Evolutionary conservation across 2,797 vertebrate genomes (phyloP).

Genomic region (Sebastolobus alascanus): DNA sequence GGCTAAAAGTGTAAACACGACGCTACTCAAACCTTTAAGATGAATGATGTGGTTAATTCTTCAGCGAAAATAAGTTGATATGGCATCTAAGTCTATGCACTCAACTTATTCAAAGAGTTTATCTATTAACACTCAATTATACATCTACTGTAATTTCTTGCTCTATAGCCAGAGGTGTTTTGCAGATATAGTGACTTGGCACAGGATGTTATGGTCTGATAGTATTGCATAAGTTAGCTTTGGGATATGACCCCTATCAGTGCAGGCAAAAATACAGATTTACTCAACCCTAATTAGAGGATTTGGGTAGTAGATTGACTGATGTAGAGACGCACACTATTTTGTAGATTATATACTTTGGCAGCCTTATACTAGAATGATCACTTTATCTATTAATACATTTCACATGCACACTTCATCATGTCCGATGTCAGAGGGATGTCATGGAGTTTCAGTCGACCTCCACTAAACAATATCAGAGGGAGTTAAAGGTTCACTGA

Average conservation of each 20-base stretch:
- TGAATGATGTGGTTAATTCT: background rate
- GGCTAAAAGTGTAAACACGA: background rate
- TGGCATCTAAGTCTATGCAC: background rate
- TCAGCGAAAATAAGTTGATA: background rate
- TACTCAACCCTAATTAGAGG: conserved; percentile 13
- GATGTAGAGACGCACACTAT: background rate
- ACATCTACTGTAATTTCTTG: background rate
- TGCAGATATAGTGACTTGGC: conserved; percentile 4
- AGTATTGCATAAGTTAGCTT: conserved; percentile 4
- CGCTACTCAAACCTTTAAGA: background rate
- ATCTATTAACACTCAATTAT: background rate
- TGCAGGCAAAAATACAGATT: conserved; percentile 3
- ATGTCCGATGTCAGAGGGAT: background rate
- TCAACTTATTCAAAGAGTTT: background rate
- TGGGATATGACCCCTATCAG: background rate
- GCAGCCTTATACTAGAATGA: background rate
- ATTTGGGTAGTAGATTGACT: conserved; percentile 15
- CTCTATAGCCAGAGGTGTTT: background rate
- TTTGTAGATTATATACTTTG: conserved; percentile 21
- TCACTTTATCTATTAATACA: conserved; percentile 2
- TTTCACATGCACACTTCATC: background rate
- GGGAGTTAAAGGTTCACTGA: background rate
- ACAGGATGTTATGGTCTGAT: conserved; percentile 1
- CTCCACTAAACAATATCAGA: conserved; percentile 3
- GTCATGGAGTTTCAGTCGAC: background rate